These are phyloP conservation scores for Craterocephalus amniculus DNA, from an alignment of 2,797 vertebrate species.

Conservation along the genomic window DNA sequence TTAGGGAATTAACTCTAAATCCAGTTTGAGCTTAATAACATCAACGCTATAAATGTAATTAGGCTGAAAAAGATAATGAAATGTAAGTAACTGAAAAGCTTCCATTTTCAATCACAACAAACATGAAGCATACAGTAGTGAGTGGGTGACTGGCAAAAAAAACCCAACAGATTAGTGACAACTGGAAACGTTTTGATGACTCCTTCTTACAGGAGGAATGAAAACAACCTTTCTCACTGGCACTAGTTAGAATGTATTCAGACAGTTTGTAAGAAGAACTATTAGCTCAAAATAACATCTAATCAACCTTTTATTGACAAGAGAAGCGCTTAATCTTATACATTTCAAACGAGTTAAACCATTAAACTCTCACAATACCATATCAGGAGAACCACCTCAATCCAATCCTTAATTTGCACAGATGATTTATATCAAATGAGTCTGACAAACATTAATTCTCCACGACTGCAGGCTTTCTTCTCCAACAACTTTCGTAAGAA, in stretches of 20 bases:
- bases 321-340: slow-evolving; percentile 46
- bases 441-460: slow-evolving; percentile 54
- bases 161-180: slow-evolving; percentile 28
- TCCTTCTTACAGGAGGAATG: slow-evolving; percentile 33
- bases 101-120: slow-evolving; percentile 26
- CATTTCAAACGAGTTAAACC: slow-evolving; percentile 63
- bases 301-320: slow-evolving; percentile 63
- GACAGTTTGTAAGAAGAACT: slow-evolving; percentile 66
- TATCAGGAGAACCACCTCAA: slow-evolving; percentile 56
- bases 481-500: slow-evolving; percentile 38
- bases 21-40: not conserved
- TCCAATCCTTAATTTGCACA: slow-evolving; percentile 50
- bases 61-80: slow-evolving; percentile 6
- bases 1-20: not conserved
- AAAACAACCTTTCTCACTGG: slow-evolving; percentile 42
- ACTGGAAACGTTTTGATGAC: slow-evolving; percentile 38
- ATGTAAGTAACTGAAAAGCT: slow-evolving; percentile 8
- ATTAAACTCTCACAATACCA: slow-evolving; percentile 47
- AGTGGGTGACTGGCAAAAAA: slow-evolving; percentile 27
- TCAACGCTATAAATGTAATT: not conserved
- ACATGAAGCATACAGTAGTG: not conserved
- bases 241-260: slow-evolving; percentile 73
- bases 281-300: slow-evolving; percentile 66
- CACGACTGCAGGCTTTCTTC: slow-evolving; percentile 27
- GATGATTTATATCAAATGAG: slow-evolving; percentile 56